Conservation (phyloP, 1,140 invertebrate genomes). For the Saxidomus purpurata region DNA sequence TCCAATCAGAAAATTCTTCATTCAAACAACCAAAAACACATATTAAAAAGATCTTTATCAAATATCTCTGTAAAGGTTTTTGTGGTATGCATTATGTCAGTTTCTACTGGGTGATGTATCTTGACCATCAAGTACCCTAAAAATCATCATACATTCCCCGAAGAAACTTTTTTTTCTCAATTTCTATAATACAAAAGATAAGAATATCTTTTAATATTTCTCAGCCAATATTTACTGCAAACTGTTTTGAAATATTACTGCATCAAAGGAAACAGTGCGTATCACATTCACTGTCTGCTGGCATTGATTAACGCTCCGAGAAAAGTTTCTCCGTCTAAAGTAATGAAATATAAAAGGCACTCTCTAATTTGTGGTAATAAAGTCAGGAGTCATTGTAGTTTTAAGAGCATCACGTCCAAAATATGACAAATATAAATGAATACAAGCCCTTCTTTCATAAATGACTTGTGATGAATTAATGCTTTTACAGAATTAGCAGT, state of each 20-base stretch:
- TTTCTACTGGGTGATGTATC: too few relatives aligned
- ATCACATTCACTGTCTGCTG: not conserved
- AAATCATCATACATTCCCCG: too few relatives aligned
- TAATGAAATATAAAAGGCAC: conserved; percentile 35
- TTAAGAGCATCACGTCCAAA: conserved; percentile 44
- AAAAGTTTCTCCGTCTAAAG: conserved; percentile 1
- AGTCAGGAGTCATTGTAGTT: conserved; percentile 28
- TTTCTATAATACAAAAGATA: too few relatives aligned
- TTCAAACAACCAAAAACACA: too few relatives aligned
- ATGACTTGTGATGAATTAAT: conserved; percentile 30
- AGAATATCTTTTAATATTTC: too few relatives aligned
- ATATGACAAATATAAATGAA: conserved; percentile 58
- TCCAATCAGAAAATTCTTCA: too few relatives aligned
- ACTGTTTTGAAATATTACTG: not conserved
- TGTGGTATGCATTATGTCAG: too few relatives aligned
- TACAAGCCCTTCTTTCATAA: not conserved
- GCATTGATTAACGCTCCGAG: conserved; percentile 5
- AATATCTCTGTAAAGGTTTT: too few relatives aligned
- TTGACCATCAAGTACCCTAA: too few relatives aligned
- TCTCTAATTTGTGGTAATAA: conserved; percentile 39
- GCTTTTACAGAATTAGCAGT: conserved; percentile 3
- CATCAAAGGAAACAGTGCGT: not conserved
- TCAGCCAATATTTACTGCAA: not conserved
- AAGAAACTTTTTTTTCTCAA: too few relatives aligned
- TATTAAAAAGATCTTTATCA: too few relatives aligned